Evolutionary conservation across 2,797 vertebrate species (phyloP).

Genomic region (Mormyrops boulengeri): DNA sequence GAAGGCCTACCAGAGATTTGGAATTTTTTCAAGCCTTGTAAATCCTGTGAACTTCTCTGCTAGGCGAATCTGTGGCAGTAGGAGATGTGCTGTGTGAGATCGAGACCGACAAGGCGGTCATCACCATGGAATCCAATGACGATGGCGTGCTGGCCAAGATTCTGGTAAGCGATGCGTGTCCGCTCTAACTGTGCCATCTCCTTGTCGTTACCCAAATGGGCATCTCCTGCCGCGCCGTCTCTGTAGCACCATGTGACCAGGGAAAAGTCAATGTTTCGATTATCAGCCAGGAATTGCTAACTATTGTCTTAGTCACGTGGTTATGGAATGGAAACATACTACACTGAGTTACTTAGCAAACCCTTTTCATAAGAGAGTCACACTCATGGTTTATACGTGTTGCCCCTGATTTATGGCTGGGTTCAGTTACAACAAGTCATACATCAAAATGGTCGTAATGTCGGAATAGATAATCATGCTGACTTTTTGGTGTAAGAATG

Average conservation of each 20-base stretch:
- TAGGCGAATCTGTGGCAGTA: constrained; percentile 79
- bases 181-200: not conserved
- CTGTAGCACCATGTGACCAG: not conserved
- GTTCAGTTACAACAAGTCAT: not conserved
- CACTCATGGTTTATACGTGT: not conserved
- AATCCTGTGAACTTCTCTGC: constrained; percentile 38
- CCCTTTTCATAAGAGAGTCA: not conserved
- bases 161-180: constrained; percentile 59
- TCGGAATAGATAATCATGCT: not conserved
- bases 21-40: not conserved
- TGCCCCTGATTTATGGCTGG: not conserved
- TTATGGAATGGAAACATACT: not conserved
- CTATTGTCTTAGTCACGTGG: not conserved
- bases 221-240: not conserved
- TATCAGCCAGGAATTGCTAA: not conserved
- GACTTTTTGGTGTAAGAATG: not conserved
- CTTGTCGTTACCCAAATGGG: not conserved
- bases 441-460: not conserved
- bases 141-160: constrained; percentile 94
- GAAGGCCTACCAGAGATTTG: not conserved
- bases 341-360: not conserved
- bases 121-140: constrained; percentile 90
- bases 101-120: constrained; percentile 93
- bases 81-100: constrained; percentile 94
- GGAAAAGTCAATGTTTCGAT: not conserved